A percentile compares a stretch with the other conserved stretches of the same genome.
phyloP scores from a whole-genome alignment of 2,888 invertebrate species.

The Cheilosia soror region DNA sequence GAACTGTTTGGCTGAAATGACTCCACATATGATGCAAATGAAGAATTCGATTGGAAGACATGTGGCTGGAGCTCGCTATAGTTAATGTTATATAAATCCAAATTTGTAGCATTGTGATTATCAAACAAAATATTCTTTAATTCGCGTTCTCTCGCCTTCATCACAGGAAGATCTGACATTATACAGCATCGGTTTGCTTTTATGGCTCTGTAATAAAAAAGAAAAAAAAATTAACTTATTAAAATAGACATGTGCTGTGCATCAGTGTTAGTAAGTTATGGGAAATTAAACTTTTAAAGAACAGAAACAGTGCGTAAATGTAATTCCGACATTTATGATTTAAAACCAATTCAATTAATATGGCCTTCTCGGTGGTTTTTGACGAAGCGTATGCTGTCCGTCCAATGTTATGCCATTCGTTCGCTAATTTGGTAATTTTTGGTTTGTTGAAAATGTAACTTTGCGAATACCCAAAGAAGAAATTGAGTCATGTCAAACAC shows the following conservation, averaged over 20 bases:
- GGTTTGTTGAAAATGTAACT: no score
- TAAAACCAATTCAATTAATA: no score
- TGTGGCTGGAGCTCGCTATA: constrained; percentile 30
- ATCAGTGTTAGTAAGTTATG: no score
- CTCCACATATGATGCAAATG: constrained; percentile 24
- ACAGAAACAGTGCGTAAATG: no score
- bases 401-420: no score
- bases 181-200: background rate
- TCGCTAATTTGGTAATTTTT: no score
- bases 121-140: constrained; percentile 6
- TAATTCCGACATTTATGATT: no score
- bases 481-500: no score
- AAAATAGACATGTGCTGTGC: background rate
- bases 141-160: background rate
- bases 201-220: constrained; percentile 16
- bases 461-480: no score
- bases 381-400: no score
- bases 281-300: no score
- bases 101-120: constrained; percentile 7
- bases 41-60: constrained; percentile 35
- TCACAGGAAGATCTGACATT: constrained; percentile 25
- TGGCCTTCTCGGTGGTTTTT: no score
- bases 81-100: constrained; percentile 24
- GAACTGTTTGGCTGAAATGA: constrained; percentile 44
- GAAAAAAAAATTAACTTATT: background rate